These are phyloP conservation scores for Pteropus alecto DNA, from an alignment of 2,113 vertebrate genomes.

Conservation along the genomic window DNA sequence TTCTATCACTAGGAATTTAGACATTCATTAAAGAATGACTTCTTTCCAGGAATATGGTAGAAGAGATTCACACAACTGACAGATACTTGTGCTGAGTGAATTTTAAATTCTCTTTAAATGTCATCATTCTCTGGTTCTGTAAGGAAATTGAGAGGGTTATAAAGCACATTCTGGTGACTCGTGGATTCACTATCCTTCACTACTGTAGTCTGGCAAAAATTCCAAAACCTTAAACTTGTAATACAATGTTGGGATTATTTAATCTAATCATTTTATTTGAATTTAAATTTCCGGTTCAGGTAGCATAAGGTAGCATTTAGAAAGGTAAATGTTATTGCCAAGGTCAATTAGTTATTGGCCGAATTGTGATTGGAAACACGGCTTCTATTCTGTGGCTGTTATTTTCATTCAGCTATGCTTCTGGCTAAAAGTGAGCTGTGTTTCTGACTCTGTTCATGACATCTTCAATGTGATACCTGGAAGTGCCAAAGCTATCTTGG, in stretches of 20 bases:
- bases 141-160: neutral
- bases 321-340: neutral
- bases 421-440: neutral
- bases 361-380: neutral
- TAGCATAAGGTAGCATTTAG: neutral
- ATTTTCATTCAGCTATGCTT: neutral
- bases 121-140: neutral
- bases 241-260: neutral
- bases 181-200: neutral
- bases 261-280: neutral
- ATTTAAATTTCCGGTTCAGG: neutral
- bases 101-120: neutral
- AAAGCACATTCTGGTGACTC: neutral
- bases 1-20: neutral
- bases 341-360: neutral
- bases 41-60: neutral
- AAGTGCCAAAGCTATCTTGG: neutral
- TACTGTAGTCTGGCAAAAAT: neutral
- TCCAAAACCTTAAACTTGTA: neutral
- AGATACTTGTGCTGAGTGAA: neutral
- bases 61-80: neutral
- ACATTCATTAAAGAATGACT: neutral
- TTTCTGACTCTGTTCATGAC: neutral
- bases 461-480: no score
- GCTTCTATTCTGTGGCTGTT: neutral